Evolutionary conservation across 2,888 invertebrate species (phyloP), one percentile per base, ranked within the genome.

Genomic region (Tanypteryx hageni): DNA sequence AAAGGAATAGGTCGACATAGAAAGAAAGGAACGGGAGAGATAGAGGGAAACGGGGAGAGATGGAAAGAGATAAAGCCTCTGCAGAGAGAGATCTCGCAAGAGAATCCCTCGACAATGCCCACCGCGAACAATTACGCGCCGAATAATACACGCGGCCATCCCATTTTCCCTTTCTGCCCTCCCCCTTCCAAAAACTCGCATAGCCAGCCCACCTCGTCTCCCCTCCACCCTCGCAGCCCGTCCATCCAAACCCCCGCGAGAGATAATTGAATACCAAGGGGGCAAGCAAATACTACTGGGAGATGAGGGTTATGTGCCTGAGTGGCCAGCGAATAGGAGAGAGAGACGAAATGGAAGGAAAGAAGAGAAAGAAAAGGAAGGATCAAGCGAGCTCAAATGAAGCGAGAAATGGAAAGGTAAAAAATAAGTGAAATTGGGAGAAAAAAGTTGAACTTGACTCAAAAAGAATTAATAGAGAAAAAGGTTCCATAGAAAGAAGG

Each of bases 41-140:
- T 31, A 31, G 44, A 18, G 14, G 22, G 14, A 27, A 27, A 7
- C 4, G 58, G 85, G 14, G 8, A 13, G 11, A 18, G 61, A 31
- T n/a, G 22, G 27, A 22, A 58, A 22, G 57, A 22, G 58, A 0
- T 9, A 44, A 3, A 11, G 61, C 82, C 59, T 58, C 58, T 27
- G 85, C 61, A 64, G 61, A 86, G n/a, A 56, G n/a, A 56, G 84
- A 56, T 18, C 22, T 56, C 11, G 58, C 57, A 8, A 59, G 85
- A 58, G 56, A 76, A 76, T 76, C 44, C 44, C 44, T 44, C 44
- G 76, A 22, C 76, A 68, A 68, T 68, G 85, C 13, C 27, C 22
- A 61, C 61, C 86, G 59, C 31, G 86, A 27, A 86, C 86, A 86
- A 86, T 86, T 86, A 86, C 86, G 31, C 86, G 61, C 86, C 86